Percentiles rank a stretch among this genome's conserved stretches.
These are phyloP conservation scores for Fregetta grallaria DNA, from an alignment of 2,113 vertebrate species.

Conservation along the genomic window DNA sequence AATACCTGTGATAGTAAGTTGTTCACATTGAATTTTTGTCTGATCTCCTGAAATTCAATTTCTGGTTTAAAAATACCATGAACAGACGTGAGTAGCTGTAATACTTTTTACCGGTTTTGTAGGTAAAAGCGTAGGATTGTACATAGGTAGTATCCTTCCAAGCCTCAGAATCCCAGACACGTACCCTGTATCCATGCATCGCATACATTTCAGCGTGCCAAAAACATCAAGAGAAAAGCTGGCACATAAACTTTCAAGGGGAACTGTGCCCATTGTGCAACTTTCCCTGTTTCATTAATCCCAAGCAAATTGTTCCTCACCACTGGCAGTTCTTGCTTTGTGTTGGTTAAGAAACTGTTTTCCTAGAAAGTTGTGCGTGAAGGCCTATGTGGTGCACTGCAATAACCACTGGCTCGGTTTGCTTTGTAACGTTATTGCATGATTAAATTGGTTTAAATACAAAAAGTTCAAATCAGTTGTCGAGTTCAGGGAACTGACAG, in stretches of 20 bases:
- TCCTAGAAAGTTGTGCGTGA: neutral
- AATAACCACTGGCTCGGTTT: slow-evolving; percentile 27
- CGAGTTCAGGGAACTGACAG: slow-evolving; percentile 60
- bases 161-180: neutral
- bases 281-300: neutral
- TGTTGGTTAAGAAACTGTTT: neutral
- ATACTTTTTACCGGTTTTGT: neutral
- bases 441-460: slow-evolving; percentile 63
- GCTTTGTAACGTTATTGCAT: slow-evolving; percentile 46
- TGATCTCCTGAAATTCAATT: neutral
- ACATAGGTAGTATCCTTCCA: neutral
- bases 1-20: neutral
- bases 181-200: neutral
- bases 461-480: slow-evolving; percentile 62
- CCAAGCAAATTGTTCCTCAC: neutral
- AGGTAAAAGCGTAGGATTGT: neutral
- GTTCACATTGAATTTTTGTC: neutral
- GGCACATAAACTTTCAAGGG: neutral
- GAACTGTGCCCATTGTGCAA: neutral
- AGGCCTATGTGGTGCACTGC: neutral
- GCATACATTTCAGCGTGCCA: neutral
- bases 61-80: neutral
- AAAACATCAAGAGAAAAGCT: neutral
- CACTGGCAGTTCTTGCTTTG: neutral
- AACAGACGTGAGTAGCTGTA: neutral